Conservation (phyloP, 1,140 invertebrate species). For the Polyergus mexicanus region DNA sequence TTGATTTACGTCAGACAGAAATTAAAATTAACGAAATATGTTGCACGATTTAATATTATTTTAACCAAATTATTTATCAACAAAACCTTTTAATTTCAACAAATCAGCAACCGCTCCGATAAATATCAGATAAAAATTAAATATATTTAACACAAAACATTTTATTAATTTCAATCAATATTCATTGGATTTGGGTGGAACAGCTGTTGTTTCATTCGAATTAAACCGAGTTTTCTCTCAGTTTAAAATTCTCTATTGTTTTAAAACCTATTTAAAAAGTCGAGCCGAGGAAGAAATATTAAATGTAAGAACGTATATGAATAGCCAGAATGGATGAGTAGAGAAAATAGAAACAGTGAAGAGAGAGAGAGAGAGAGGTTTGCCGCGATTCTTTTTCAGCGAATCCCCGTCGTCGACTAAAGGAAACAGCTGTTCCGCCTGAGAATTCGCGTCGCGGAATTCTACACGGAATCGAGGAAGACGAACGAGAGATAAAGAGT, state of each 20-base stretch:
- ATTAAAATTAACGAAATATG: conserved; percentile 13
- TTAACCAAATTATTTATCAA: conserved; percentile 10
- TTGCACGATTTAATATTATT: background rate
- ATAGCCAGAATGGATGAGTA: conserved; percentile 8
- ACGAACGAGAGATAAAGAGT: conserved; percentile 51
- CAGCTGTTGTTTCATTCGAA: background rate
- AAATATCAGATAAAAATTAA: too few relatives aligned
- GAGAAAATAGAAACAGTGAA: conserved; percentile 11
- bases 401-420: conserved; percentile 22
- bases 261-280: conserved; percentile 17
- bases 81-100: too few relatives aligned
- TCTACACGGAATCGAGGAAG: conserved; percentile 10
- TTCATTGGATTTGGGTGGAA: background rate
- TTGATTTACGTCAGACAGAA: background rate
- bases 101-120: too few relatives aligned
- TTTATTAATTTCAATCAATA: conserved; percentile 12
- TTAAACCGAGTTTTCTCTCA: background rate
- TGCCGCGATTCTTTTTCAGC: background rate
- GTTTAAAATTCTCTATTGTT: background rate
- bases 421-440: conserved; percentile 31
- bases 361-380: background rate
- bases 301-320: conserved; percentile 35
- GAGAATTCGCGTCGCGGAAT: conserved; percentile 36
- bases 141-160: background rate
- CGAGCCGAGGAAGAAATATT: conserved; percentile 5